Evolutionary conservation across 2,797 vertebrate species (phyloP).

Genomic region (Galagoides demidoff): DNA sequence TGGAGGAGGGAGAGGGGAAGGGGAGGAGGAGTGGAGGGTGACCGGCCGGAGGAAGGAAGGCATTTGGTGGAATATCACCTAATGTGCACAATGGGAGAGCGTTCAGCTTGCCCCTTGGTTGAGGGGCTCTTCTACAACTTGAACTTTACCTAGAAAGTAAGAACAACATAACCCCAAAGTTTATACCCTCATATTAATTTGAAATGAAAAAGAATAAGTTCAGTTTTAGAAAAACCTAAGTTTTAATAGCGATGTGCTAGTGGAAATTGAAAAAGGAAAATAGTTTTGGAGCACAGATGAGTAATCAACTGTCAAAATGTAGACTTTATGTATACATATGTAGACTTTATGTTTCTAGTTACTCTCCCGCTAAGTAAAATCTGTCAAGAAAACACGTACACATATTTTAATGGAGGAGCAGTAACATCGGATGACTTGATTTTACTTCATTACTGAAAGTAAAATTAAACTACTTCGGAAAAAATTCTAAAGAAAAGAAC

Average conservation of each 20-base stretch:
- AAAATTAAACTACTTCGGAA: neutral
- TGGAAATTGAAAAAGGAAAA: neutral
- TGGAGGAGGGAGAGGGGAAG: too few relatives aligned
- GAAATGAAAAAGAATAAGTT: neutral
- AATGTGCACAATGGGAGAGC: too few relatives aligned
- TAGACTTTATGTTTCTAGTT: neutral
- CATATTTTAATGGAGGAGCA: neutral
- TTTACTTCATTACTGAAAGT: neutral
- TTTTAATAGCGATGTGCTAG: neutral
- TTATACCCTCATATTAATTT: too few relatives aligned
- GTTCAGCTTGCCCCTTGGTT: too few relatives aligned
- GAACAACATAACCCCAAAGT: too few relatives aligned
- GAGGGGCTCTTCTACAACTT: too few relatives aligned
- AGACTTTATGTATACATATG: neutral
- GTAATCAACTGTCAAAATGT: neutral
- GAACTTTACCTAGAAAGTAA: too few relatives aligned
- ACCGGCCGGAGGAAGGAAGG: too few relatives aligned
- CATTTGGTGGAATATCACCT: too few relatives aligned
- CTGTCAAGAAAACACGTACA: neutral
- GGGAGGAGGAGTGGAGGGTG: too few relatives aligned
- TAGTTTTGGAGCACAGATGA: neutral
- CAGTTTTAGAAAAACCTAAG: neutral
- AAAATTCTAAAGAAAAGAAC: neutral
- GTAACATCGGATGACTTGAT: neutral
- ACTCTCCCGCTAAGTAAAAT: neutral